Conservation (phyloP, 2,888 invertebrate species). For the Trachelus troglodyta region DNA sequence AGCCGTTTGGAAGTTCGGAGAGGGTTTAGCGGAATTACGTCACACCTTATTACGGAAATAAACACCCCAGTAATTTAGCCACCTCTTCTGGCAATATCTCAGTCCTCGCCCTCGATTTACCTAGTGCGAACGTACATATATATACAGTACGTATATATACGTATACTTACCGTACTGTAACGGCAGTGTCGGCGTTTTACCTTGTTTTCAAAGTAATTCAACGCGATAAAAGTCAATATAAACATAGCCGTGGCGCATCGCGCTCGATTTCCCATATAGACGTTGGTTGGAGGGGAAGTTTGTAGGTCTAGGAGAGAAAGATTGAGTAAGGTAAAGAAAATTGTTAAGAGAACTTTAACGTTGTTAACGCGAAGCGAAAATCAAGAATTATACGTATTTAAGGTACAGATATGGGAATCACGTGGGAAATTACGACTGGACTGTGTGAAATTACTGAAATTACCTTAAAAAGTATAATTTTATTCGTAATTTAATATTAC, state of each 20-base stretch:
- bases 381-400: neutral
- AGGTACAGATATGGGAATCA: neutral
- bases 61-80: constrained; percentile 21
- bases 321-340: neutral
- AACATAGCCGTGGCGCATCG: neutral
- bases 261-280: neutral
- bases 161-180: neutral
- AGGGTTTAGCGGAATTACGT: constrained; percentile 25
- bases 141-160: neutral
- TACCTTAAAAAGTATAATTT: neutral
- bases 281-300: neutral
- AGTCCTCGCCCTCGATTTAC: neutral
- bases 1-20: neutral
- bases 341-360: neutral
- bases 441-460: neutral
- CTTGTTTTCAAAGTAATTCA: neutral
- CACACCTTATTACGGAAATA: constrained; percentile 27
- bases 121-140: neutral
- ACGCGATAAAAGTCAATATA: neutral
- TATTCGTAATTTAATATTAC: neutral
- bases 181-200: neutral
- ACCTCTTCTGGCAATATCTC: constrained; percentile 12
- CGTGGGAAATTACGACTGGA: too few species aligned
- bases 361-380: neutral
- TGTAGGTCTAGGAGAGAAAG: neutral